Evolutionary conservation across 1,140 invertebrate species (phyloP), one percentile per base, ranked within the genome.

Genomic region (Colletes latitarsis): DNA sequence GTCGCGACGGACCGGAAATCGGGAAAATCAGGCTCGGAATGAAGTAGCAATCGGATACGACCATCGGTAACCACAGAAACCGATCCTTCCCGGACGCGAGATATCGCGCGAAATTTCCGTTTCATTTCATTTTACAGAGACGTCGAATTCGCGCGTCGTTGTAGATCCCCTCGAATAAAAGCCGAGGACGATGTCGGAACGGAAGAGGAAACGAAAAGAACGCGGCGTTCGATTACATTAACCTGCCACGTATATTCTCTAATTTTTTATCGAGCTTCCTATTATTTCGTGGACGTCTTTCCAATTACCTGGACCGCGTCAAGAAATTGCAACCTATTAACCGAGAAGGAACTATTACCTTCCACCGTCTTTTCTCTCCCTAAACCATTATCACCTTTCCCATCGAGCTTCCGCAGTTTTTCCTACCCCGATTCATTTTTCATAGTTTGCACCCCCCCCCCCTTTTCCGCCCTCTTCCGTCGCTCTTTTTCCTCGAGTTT

Each of bases 101-200:
- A 67, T 46, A 72, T 78, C 43, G 39, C 57, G 9, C 12, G 21
- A 57, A 84, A 66, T 69, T 82, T 82, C 30, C 64, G 57, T 73
- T 82, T 72, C 52, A 69, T 55, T 73, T n/a, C 43, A 8, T 81
- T 81, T 64, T 70, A 58, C 21, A 55, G 46, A 46, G 57, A 30
- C 57, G 60, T 70, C 60, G 49, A 6, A 19, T 72, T 63, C 60
- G 69, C 46, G 64, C n/a, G 14, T 15, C 21, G 62, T 79, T 60
- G 43, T 8, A 5, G 15, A 39, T 12, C 64, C 15, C n/a, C 3
- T 72, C 70, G 43, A 39, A 41, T 10, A 66, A 66, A 8, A 41
- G 58, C 30, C 49, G 77, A 77, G 52, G 49, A 6, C 46, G 8
- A 46, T 2, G 68, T 3, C 53, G n/a, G 41, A 43, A 43, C 4